A percentile compares a stretch with the other conserved stretches of the same genome.
Evolutionary conservation across 2,888 invertebrate genomes (phyloP).

Genomic region (Ennomos quercinarius): DNA sequence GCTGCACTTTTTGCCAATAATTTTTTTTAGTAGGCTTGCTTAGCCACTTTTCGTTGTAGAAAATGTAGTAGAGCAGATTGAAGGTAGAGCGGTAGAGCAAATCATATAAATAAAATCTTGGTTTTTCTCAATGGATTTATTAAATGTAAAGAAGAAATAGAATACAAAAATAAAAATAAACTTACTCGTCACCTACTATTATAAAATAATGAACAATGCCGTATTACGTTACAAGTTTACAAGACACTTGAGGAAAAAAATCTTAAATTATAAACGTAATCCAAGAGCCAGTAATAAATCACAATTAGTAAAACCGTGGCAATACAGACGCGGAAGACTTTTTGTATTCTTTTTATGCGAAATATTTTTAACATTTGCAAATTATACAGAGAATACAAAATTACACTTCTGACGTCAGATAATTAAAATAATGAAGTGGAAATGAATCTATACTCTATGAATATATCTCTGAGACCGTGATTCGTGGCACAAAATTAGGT

Average conservation of each 20-base stretch:
- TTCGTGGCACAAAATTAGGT: slow-evolving; percentile 9
- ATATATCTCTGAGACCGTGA: slow-evolving; percentile 1
- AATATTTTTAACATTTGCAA: slow-evolving; percentile 21
- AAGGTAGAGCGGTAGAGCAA: no score
- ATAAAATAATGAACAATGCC: slow-evolving; percentile 8
- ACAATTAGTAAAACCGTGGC: slow-evolving; percentile 31
- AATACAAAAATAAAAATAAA: not conserved
- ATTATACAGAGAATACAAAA: slow-evolving; percentile 22
- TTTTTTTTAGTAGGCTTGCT: not conserved
- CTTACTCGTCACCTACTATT: not conserved
- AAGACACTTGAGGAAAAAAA: slow-evolving; percentile 9
- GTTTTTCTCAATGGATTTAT: no score
- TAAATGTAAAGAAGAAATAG: no score
- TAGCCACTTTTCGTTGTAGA: no score
- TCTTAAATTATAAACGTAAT: slow-evolving; percentile 13
- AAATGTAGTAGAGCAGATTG: no score
- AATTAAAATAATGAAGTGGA: slow-evolving; percentile 17
- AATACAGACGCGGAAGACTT: slow-evolving; percentile 30
- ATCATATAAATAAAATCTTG: no score
- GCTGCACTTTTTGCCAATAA: no score
- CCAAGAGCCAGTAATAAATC: slow-evolving; percentile 27
- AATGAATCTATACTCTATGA: slow-evolving; percentile 16
- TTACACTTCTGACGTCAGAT: slow-evolving; percentile 7
- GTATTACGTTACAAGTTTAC: not conserved
- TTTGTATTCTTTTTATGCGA: slow-evolving; percentile 25